A percentile compares a stretch with the other conserved stretches of the same genome.
Conservation (phyloP, 2,113 vertebrate species). For the Enhydra lutris region DNA sequence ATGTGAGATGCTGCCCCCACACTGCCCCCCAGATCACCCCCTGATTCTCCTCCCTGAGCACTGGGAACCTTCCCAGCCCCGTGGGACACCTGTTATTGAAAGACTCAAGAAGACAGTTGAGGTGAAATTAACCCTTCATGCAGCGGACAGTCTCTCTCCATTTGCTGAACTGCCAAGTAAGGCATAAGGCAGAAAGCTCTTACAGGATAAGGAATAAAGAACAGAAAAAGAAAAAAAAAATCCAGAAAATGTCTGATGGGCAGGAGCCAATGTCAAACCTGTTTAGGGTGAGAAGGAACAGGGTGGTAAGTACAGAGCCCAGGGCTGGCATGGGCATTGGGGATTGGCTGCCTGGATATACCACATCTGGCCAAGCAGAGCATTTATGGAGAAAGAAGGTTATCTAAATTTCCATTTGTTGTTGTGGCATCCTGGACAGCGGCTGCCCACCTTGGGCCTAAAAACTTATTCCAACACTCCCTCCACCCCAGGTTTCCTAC, state of each 20-base stretch:
- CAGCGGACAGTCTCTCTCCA: neutral
- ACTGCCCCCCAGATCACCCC: neutral
- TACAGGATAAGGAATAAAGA: neutral
- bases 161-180: neutral
- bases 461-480: neutral
- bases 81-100: neutral
- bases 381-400: neutral
- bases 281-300: neutral
- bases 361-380: neutral
- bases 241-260: neutral
- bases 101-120: neutral
- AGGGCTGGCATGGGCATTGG: neutral
- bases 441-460: neutral
- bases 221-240: neutral
- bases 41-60: neutral
- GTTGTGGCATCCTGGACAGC: neutral
- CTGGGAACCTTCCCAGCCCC: neutral
- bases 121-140: neutral
- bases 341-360: neutral
- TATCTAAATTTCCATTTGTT: neutral
- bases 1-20: too few relatives aligned
- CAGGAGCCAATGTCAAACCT: neutral
- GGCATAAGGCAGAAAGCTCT: neutral
- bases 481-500: neutral
- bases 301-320: neutral